Evolutionary conservation across 2,797 vertebrate genomes (phyloP).

Genomic region (Neosalanx taihuensis): DNA sequence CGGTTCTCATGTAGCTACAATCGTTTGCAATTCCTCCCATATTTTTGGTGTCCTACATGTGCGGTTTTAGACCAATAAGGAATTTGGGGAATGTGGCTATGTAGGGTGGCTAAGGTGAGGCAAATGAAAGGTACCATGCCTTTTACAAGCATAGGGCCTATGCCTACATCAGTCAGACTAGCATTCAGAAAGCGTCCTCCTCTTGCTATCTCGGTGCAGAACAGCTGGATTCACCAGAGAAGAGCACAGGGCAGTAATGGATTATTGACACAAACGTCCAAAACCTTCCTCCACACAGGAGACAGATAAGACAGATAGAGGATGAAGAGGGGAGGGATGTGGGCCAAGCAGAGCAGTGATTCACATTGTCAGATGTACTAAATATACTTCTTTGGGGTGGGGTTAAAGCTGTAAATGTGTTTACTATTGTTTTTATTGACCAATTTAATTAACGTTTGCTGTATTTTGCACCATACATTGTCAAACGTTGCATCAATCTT

Average conservation of each 20-base stretch:
- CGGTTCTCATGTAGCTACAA: not conserved
- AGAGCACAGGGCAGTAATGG: slow-evolving; percentile 9
- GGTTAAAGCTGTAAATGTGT: not conserved
- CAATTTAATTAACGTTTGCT: not conserved
- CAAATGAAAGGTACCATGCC: not conserved
- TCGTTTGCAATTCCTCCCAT: not conserved
- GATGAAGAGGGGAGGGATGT: not conserved
- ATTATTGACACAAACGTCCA: slow-evolving; percentile 29
- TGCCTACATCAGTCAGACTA: not conserved
- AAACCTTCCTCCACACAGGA: not conserved
- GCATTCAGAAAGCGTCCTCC: not conserved
- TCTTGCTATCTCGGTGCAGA: not conserved
- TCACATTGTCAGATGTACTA: not conserved
- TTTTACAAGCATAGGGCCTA: not conserved
- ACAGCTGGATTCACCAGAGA: not conserved
- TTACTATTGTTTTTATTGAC: not conserved
- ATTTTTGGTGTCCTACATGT: no score
- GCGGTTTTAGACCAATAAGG: no score
- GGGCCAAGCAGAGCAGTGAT: not conserved
- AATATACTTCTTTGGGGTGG: not conserved
- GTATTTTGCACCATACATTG: not conserved
- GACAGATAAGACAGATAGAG: slow-evolving; percentile 13
- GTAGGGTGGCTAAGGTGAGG: no score
- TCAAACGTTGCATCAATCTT: not conserved
- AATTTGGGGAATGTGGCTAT: no score